Conservation (phyloP, 2,113 vertebrate genomes). For the Beaufortia kweichowensis region DNA sequence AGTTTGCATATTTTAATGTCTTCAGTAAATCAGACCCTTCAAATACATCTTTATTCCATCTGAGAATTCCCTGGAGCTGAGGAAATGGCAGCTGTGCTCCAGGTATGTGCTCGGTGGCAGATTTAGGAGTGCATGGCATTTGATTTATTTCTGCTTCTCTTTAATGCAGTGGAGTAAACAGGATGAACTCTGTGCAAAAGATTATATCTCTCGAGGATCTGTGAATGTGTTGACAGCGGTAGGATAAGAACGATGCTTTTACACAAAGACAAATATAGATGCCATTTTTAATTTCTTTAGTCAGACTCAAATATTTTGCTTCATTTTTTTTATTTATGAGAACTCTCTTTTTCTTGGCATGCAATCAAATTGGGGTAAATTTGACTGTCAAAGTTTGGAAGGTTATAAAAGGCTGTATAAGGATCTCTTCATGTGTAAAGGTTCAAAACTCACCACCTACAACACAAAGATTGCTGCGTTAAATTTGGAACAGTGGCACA, state of each 20-base stretch:
- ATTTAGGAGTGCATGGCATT: conserved; percentile 29
- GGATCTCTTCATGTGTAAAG: neutral
- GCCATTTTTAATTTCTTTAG: neutral
- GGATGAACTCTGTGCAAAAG: conserved; percentile 7
- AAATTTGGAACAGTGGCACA: neutral
- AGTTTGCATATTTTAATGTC: conserved; percentile 9
- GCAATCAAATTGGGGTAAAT: conserved; percentile 5
- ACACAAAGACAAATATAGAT: conserved; percentile 12
- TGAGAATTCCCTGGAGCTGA: conserved; percentile 12
- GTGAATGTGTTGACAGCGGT: neutral
- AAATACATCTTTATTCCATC: neutral
- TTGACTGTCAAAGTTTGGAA: conserved; percentile 1
- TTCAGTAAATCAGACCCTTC: conserved; percentile 1
- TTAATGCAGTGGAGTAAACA: conserved; percentile 36
- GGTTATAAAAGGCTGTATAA: neutral
- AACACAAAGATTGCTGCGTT: conserved; percentile 1
- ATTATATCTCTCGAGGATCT: conserved; percentile 32
- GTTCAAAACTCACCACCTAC: conserved; percentile 1
- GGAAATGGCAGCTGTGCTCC: neutral
- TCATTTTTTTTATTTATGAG: conserved; percentile 1
- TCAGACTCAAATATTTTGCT: neutral
- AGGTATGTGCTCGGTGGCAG: conserved; percentile 10
- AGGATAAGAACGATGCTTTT: conserved; percentile 17
- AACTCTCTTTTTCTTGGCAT: neutral
- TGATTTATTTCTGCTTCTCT: conserved; percentile 28